Evolutionary conservation across 2,888 invertebrate species (phyloP).

Genomic region (Conistra vaccinii): DNA sequence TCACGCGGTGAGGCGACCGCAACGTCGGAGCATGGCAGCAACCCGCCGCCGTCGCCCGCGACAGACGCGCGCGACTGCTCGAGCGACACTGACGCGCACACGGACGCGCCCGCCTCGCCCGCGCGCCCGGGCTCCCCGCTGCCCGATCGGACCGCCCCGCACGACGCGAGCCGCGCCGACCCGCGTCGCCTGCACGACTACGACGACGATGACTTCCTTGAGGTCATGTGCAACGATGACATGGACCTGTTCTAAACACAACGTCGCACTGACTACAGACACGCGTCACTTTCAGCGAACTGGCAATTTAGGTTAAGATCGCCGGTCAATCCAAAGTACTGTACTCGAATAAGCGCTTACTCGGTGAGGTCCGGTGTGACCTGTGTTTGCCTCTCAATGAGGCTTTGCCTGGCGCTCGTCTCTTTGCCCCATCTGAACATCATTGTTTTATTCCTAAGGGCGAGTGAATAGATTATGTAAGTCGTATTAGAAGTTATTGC

Average conservation of each 20-base stretch:
- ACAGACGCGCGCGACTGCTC: conserved; percentile 93
- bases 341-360: conserved; percentile 53
- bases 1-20: conserved; percentile 91
- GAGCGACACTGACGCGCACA: conserved; percentile 90
- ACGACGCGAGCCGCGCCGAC: conserved; percentile 67
- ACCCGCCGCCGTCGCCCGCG: conserved; percentile 96
- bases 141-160: conserved; percentile 44
- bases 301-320: conserved; percentile 45
- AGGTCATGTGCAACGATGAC: conserved; percentile 92
- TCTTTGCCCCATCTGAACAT: conserved; percentile 44
- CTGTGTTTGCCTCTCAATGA: conserved; percentile 35
- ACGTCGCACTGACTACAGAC: conserved; percentile 4
- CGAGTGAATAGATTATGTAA: conserved; percentile 44
- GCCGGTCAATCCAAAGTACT: conserved; percentile 52
- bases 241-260: conserved; percentile 93
- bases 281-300: conserved; percentile 33
- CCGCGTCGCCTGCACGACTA: conserved; percentile 78
- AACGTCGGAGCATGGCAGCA: conserved; percentile 91
- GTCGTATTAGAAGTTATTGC: conserved; percentile 31
- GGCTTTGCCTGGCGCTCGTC: conserved; percentile 52
- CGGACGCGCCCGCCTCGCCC: conserved; percentile 60
- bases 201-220: conserved; percentile 94
- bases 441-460: conserved; percentile 42
- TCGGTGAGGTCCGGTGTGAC: conserved; percentile 11
- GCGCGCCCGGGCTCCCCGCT: conserved; percentile 59